Conservation (phyloP, 2,113 vertebrate species). For the Tricholaema leucomelas region DNA sequence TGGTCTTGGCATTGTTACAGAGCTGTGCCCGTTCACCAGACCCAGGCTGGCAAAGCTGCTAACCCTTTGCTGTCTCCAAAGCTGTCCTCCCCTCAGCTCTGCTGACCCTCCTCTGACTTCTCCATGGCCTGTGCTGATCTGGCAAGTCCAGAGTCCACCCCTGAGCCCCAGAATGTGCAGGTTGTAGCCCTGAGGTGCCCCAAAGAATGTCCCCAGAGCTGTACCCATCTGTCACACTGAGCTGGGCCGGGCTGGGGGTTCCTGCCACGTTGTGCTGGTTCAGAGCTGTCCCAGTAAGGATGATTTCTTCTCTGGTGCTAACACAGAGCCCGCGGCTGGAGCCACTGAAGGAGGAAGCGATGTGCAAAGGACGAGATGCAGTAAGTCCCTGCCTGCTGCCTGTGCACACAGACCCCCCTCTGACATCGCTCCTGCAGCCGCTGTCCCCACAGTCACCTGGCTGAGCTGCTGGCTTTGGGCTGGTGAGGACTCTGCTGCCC, state of each 20-base stretch:
- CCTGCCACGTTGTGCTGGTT: neutral
- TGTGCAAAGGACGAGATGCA: conserved; percentile 79
- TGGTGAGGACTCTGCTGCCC: accelerated
- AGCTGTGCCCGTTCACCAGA: neutral
- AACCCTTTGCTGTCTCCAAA: neutral
- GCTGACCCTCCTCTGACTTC: neutral
- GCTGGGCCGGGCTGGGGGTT: neutral
- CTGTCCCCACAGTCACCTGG: neutral
- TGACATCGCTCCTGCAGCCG: accelerated
- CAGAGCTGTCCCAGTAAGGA: neutral
- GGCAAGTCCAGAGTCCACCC: neutral
- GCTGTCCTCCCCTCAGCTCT: neutral
- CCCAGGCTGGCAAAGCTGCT: neutral
- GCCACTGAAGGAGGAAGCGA: conserved; percentile 82
- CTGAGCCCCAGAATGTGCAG: neutral
- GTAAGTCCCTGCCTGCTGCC: conserved; percentile 74
- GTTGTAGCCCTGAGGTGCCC: neutral
- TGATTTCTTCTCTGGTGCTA: neutral
- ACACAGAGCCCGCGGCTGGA: conserved; percentile 87
- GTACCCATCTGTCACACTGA: accelerated
- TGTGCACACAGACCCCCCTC: neutral
- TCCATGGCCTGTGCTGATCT: neutral
- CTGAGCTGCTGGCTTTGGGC: neutral
- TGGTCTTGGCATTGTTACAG: accelerated
- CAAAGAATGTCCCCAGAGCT: accelerated